Percentiles rank a stretch among this genome's conserved stretches.
phyloP scores from a whole-genome alignment of 2,888 invertebrate species.

The Ephialtes manifestator region DNA sequence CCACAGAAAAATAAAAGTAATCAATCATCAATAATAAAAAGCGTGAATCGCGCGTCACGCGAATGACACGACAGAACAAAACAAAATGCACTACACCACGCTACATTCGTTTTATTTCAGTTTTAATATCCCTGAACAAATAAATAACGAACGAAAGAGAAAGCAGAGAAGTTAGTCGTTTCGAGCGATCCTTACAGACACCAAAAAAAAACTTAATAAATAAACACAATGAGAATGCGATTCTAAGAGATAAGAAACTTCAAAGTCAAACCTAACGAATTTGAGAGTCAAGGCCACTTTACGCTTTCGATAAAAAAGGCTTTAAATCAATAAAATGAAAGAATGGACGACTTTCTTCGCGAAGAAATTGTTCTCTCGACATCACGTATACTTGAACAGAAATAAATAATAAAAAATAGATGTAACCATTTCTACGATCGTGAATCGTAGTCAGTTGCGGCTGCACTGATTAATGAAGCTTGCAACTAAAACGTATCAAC shows the following conservation, averaged over 20 bases:
- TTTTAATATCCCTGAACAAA: constrained; percentile 59
- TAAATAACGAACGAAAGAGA: constrained; percentile 54
- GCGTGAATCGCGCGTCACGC: constrained; percentile 27
- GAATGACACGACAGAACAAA: constrained; percentile 44
- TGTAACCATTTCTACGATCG: constrained; percentile 31
- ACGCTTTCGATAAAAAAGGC: constrained; percentile 71
- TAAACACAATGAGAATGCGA: constrained; percentile 22
- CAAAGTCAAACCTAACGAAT: constrained; percentile 50
- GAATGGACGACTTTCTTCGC: constrained; percentile 75
- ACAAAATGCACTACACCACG: constrained; percentile 66
- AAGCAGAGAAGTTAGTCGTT: constrained; percentile 58
- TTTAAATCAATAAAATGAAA: constrained; percentile 36
- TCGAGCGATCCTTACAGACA: constrained; percentile 56
- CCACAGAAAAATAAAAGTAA: constrained; percentile 34
- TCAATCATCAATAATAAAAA: constrained; percentile 40
- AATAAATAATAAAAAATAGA: constrained; percentile 60
- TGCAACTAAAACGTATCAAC: constrained; percentile 62
- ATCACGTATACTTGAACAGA: constrained; percentile 70
- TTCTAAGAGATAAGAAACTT: constrained; percentile 53
- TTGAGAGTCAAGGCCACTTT: constrained; percentile 76
- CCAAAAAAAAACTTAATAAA: constrained; percentile 51
- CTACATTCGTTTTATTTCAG: constrained; percentile 68
- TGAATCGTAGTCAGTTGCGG: constrained; percentile 73
- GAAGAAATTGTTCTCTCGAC: constrained; percentile 77
- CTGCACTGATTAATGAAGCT: constrained; percentile 76